Evolutionary conservation across 1,140 invertebrate genomes (phyloP).

Genomic region (Chironomus striatipennis): DNA sequence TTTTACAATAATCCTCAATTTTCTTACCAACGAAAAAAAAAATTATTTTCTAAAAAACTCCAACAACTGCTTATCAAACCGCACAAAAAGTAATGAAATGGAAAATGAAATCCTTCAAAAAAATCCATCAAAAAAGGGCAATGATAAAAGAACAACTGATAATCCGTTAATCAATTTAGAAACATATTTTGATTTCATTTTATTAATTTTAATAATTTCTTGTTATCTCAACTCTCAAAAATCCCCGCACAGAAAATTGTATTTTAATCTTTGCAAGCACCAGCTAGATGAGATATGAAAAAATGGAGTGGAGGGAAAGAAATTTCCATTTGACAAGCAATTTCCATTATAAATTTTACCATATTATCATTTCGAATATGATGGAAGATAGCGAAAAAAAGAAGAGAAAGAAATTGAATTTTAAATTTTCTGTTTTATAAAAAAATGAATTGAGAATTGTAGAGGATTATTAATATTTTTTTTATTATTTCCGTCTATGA

Average conservation of each 20-base stretch:
- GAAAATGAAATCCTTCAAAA: background rate
- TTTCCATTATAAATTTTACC: background rate
- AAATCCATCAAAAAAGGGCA: background rate
- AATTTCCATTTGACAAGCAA: background rate
- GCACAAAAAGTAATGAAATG: background rate
- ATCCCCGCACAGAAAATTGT: too few species aligned
- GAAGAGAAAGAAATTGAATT: background rate
- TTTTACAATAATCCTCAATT: too few species aligned
- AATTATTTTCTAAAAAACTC: background rate
- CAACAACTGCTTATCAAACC: background rate
- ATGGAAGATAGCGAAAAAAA: background rate
- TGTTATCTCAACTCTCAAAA: too few species aligned
- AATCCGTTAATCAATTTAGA: background rate
- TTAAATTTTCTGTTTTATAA: too few species aligned
- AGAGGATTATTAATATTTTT: too few species aligned
- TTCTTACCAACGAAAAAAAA: background rate
- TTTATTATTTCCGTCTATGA: too few species aligned
- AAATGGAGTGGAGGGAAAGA: too few species aligned
- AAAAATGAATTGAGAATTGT: too few species aligned
- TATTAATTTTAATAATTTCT: too few species aligned
- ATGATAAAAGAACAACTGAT: background rate
- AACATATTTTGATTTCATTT: background rate
- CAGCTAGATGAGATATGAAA: too few species aligned
- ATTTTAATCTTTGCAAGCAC: too few species aligned
- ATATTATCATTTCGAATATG: background rate